A percentile compares a stretch with the other conserved stretches of the same genome.
These are phyloP conservation scores for Gyrodactylus bullatarudis DNA, from an alignment of 1,140 invertebrate species.

Conservation along the genomic window DNA sequence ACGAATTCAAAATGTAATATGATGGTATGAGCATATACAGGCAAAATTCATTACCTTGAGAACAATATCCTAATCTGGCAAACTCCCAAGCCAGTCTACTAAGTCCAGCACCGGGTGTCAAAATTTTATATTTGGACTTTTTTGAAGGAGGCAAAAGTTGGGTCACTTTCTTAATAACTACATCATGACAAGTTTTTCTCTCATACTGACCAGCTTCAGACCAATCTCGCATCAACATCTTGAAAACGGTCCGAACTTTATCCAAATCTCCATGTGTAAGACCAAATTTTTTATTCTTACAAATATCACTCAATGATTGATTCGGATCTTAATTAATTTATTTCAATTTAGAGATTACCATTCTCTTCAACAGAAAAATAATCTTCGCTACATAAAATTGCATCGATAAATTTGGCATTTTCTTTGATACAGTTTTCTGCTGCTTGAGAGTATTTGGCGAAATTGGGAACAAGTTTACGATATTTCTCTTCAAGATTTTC, in stretches of 20 bases:
- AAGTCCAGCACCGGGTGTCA: slow-evolving; percentile 72
- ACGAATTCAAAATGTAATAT: slow-evolving; percentile 70
- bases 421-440: background rate
- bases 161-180: slow-evolving; percentile 50
- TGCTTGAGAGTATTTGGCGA: background rate
- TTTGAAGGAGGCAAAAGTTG: slow-evolving; percentile 29
- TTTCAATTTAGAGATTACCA: background rate
- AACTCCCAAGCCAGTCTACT: slow-evolving; percentile 70
- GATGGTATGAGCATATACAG: slow-evolving; percentile 84
- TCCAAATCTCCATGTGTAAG: slow-evolving; percentile 5
- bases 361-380: background rate
- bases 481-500: background rate
- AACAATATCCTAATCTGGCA: slow-evolving; percentile 45
- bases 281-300: background rate
- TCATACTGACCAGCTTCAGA: slow-evolving; percentile 43
- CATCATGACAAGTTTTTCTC: slow-evolving; percentile 48
- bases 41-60: slow-evolving; percentile 86
- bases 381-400: background rate
- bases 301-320: background rate
- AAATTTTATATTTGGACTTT: slow-evolving; percentile 8
- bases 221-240: slow-evolving; percentile 53
- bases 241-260: background rate
- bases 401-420: background rate
- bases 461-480: background rate
- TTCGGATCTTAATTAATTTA: too few relatives aligned